Percentiles rank a stretch among this genome's conserved stretches.
Conservation (phyloP, 2,797 vertebrate species). For the Ciconia nigra region DNA sequence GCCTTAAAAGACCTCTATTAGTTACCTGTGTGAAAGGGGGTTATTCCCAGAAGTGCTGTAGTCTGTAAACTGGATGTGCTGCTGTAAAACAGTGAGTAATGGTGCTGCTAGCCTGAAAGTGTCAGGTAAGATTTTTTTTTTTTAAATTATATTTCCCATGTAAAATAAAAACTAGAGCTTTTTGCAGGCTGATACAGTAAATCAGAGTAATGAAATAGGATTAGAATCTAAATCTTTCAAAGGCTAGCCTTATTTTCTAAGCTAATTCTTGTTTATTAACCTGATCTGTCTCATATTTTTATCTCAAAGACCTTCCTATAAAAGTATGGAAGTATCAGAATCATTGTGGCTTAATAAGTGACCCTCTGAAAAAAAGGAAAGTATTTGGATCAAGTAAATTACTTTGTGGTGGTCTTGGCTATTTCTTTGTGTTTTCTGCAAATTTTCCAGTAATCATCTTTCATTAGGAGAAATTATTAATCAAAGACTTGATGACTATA, state of each 20-base stretch:
- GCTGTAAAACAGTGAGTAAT: background rate
- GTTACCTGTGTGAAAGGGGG: background rate
- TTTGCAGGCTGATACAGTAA: background rate
- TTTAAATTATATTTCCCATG: background rate
- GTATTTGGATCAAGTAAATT: background rate
- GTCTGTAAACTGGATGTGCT: background rate
- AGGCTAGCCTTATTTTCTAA: background rate
- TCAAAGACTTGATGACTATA: background rate
- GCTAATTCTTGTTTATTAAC: background rate
- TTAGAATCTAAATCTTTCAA: background rate
- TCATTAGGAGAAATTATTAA: background rate
- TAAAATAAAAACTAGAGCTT: background rate
- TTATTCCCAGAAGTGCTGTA: background rate
- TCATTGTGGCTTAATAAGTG: background rate
- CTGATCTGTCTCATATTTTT: background rate
- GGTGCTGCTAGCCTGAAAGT: background rate
- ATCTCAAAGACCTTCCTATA: background rate
- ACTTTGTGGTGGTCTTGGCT: background rate
- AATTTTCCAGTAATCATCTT: fast-evolving
- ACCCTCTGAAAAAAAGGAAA: background rate
- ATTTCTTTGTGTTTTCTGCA: background rate
- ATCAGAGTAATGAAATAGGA: background rate
- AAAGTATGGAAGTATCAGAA: background rate
- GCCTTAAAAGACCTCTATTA: background rate
- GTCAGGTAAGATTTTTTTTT: background rate